phyloP scores from a whole-genome alignment of 2,113 vertebrate genomes.

The Chamaetylas fuelleborni region DNA sequence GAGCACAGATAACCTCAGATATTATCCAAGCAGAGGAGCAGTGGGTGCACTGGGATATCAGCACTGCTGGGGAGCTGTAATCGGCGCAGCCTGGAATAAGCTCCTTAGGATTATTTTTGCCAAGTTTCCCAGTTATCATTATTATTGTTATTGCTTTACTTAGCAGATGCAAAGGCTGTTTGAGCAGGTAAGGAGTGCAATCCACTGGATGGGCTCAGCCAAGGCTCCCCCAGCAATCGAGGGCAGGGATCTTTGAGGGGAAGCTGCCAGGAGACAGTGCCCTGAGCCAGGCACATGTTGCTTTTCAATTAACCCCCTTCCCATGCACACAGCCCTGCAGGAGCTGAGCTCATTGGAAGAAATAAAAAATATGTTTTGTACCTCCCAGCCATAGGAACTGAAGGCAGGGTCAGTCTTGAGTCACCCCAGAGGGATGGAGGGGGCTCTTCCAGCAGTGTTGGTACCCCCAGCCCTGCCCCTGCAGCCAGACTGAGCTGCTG shows the following conservation, averaged over 20 bases:
- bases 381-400: not conserved
- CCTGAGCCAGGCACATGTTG: not conserved
- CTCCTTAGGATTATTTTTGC: conserved; percentile 53
- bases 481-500: not conserved
- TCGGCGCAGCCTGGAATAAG: not conserved
- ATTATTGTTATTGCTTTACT: not conserved
- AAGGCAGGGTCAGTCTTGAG: not conserved
- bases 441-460: not conserved
- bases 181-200: not conserved
- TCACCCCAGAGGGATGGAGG: not conserved
- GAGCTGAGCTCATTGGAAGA: not conserved
- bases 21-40: not conserved
- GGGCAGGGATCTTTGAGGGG: not conserved
- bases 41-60: not conserved
- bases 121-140: conserved; percentile 7
- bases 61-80: not conserved
- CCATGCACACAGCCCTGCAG: not conserved
- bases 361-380: not conserved
- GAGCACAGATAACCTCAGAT: conserved; percentile 28
- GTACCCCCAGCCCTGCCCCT: not conserved
- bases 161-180: not conserved
- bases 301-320: conserved; percentile 28
- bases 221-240: not conserved
- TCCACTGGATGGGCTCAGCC: not conserved
- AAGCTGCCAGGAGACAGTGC: not conserved